Conservation (phyloP, 2,113 vertebrate genomes). For the Meleagris gallopavo region DNA sequence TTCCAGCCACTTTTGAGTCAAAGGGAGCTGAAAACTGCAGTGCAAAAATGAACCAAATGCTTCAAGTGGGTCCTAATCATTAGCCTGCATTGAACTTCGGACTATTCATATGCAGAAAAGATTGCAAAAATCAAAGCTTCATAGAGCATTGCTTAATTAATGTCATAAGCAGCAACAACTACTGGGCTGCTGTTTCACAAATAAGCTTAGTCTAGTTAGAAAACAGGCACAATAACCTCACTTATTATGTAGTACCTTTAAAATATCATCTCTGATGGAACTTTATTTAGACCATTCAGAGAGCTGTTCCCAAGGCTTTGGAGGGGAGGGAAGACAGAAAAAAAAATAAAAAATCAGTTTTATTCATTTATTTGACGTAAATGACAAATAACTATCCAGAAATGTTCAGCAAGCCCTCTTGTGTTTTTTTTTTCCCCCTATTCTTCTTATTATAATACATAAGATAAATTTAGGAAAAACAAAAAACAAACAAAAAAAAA, state of each 20-base stretch:
- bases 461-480: background rate
- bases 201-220: background rate
- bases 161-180: slow-evolving; percentile 22
- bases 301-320: background rate
- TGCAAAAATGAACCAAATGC: background rate
- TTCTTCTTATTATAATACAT: background rate
- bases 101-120: slow-evolving; percentile 50
- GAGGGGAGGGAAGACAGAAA: background rate
- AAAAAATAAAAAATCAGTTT: background rate
- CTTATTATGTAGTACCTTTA: background rate
- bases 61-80: slow-evolving; percentile 39
- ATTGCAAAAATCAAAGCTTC: slow-evolving; percentile 23
- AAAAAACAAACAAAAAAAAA: background rate
- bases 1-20: slow-evolving; percentile 2
- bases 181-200: slow-evolving; percentile 11
- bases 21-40: background rate
- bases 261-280: background rate
- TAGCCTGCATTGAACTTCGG: slow-evolving; percentile 23
- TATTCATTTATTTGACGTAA: background rate
- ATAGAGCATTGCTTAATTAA: slow-evolving; percentile 29
- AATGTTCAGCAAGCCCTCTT: background rate
- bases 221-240: background rate
- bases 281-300: background rate
- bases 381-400: background rate
- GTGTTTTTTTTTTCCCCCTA: background rate